A percentile compares a stretch with the other conserved stretches of the same genome.
phyloP scores from a whole-genome alignment of 2,888 invertebrate species.

The Eurois occulta region DNA sequence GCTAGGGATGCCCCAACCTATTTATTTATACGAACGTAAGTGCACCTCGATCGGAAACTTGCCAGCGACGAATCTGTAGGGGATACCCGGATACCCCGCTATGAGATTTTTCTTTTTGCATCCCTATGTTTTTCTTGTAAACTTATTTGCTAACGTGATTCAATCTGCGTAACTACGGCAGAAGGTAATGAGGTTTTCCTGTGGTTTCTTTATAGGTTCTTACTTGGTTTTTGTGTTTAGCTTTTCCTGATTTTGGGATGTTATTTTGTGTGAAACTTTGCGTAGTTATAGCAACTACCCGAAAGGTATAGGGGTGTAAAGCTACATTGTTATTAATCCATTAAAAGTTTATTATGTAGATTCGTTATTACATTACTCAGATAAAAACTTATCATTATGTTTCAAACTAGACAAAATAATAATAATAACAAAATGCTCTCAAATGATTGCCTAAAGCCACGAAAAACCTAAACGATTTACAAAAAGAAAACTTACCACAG shows the following conservation, averaged over 20 bases:
- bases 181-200: slow-evolving; percentile 63
- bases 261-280: slow-evolving; percentile 14
- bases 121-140: slow-evolving; percentile 64
- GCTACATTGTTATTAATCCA: background rate
- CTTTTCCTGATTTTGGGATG: slow-evolving; percentile 41
- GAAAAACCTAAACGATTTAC: background rate
- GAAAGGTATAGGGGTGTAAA: background rate
- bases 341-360: slow-evolving; percentile 4
- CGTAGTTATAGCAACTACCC: background rate
- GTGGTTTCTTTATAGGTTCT: slow-evolving; percentile 58
- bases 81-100: slow-evolving; percentile 65
- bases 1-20: slow-evolving; percentile 77
- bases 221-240: slow-evolving; percentile 41
- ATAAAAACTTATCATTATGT: background rate
- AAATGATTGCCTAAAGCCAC: background rate
- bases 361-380: no score
- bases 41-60: slow-evolving; percentile 74
- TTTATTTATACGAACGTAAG: slow-evolving; percentile 79
- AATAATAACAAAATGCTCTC: background rate
- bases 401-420: background rate
- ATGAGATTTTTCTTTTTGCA: slow-evolving; percentile 68
- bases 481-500: background rate
- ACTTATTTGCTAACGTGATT: slow-evolving; percentile 64
- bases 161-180: slow-evolving; percentile 65
- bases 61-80: slow-evolving; percentile 71